These are phyloP conservation scores for Cladopsammia gracilis DNA, from an alignment of 64 coral and sea anemone species.

Conservation along the genomic window DNA sequence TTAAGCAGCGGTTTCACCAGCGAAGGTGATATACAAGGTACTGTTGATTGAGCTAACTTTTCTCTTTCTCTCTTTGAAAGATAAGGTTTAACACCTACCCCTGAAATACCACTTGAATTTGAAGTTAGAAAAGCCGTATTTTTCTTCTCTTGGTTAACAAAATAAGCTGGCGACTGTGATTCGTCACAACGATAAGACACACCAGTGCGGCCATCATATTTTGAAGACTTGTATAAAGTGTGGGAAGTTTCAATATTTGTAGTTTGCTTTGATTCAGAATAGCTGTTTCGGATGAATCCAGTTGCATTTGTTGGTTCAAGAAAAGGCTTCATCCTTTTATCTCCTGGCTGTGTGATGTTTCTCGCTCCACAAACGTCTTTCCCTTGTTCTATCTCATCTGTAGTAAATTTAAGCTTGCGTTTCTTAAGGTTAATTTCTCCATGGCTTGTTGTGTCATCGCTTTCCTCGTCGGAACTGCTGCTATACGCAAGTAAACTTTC, in stretches of 20 bases:
- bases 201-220: not conserved
- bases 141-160: not conserved
- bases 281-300: not conserved
- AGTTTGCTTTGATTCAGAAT: not conserved
- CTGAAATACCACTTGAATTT: not conserved
- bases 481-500: conserved; percentile 33
- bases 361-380: not conserved
- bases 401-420: not conserved
- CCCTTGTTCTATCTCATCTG: not conserved
- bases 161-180: not conserved
- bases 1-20: not conserved
- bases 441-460: not conserved
- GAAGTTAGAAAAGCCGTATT: not conserved
- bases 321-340: not conserved
- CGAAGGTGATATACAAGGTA: not conserved
- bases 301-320: not conserved
- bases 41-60: not conserved
- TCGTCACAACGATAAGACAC: not conserved
- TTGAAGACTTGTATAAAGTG: no score
- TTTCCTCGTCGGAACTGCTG: conserved; percentile 31
- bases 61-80: conserved; percentile 55
- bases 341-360: not conserved
- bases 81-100: conserved; percentile 1
- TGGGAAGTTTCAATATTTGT: not conserved
- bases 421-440: not conserved